phyloP scores from a whole-genome alignment of 2,888 invertebrate species.

The Eudasyphora cyanicolor region DNA sequence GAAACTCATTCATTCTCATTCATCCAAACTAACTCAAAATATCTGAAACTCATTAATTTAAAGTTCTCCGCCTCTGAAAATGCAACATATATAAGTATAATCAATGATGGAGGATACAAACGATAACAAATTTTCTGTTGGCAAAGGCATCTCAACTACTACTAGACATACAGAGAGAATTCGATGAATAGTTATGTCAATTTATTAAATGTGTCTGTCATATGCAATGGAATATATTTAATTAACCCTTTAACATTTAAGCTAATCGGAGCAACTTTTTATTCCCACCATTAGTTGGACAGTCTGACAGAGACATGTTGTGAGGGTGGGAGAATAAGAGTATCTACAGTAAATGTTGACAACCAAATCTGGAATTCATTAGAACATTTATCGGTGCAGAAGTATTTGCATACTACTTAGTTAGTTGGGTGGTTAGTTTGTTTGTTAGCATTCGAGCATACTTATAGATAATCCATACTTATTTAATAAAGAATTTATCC shows the following conservation, averaged over 20 bases:
- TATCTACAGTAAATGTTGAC: background rate
- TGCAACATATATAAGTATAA: no score
- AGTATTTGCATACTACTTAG: background rate
- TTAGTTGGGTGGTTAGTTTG: no score
- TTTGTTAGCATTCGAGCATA: no score
- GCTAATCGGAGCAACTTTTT: slow-evolving; percentile 49
- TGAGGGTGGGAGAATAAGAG: background rate
- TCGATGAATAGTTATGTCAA: slow-evolving; percentile 24
- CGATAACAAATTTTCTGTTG: no score
- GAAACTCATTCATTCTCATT: no score
- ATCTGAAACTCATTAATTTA: no score
- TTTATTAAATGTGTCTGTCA: slow-evolving; percentile 26
- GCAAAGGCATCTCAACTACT: no score
- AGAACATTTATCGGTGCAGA: background rate
- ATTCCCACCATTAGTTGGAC: slow-evolving; percentile 47
- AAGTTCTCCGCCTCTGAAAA: no score
- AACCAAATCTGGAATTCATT: slow-evolving; percentile 8
- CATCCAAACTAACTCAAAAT: no score
- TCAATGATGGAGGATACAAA: no score
- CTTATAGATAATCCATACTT: background rate
- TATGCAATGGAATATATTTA: slow-evolving; percentile 31
- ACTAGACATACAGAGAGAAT: background rate
- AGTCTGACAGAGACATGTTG: background rate
- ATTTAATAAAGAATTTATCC: slow-evolving; percentile 8
- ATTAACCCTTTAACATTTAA: slow-evolving; percentile 26